Evolutionary conservation across 1,140 invertebrate genomes (phyloP).

Genomic region (Pseudomyrmex concolor): DNA sequence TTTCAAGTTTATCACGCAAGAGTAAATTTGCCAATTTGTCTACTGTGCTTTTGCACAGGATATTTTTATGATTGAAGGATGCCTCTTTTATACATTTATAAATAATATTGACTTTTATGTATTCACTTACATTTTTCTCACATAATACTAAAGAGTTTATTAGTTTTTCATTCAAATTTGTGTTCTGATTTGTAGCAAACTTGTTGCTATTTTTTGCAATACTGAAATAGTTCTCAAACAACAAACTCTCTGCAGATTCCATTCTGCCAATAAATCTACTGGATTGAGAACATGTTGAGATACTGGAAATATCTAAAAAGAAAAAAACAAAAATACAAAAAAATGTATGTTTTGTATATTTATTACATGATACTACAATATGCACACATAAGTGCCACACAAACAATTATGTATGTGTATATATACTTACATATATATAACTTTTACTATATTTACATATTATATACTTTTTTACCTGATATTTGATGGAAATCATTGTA

Average conservation of each 20-base stretch:
- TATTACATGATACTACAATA: not conserved
- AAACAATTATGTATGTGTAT: not conserved
- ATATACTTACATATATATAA: constrained; percentile 4
- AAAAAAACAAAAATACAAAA: constrained; percentile 27
- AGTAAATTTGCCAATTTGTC: constrained; percentile 72
- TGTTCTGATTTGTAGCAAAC: constrained; percentile 17
- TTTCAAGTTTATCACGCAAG: constrained; percentile 68
- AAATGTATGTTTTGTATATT: not conserved
- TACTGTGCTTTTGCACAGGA: constrained; percentile 43
- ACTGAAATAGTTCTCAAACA: constrained; percentile 52
- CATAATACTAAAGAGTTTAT: constrained; percentile 62
- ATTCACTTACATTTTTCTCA: constrained; percentile 71
- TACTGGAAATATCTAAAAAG: constrained; percentile 73
- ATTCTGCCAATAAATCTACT: constrained; percentile 61
- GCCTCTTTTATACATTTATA: constrained; percentile 68
- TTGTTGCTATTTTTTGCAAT: constrained; percentile 47
- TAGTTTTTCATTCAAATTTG: constrained; percentile 58
- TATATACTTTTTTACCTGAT: constrained; percentile 66
- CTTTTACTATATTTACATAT: not conserved
- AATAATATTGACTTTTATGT: constrained; percentile 69
- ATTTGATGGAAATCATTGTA: constrained; percentile 71
- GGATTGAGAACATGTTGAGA: constrained; percentile 71
- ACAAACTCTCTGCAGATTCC: constrained; percentile 64
- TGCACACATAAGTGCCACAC: not conserved
- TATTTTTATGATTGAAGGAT: constrained; percentile 43